A percentile compares a stretch with the other conserved stretches of the same genome.
Evolutionary conservation across 2,797 vertebrate genomes (phyloP).

Genomic region (Gouania willdenowi): DNA sequence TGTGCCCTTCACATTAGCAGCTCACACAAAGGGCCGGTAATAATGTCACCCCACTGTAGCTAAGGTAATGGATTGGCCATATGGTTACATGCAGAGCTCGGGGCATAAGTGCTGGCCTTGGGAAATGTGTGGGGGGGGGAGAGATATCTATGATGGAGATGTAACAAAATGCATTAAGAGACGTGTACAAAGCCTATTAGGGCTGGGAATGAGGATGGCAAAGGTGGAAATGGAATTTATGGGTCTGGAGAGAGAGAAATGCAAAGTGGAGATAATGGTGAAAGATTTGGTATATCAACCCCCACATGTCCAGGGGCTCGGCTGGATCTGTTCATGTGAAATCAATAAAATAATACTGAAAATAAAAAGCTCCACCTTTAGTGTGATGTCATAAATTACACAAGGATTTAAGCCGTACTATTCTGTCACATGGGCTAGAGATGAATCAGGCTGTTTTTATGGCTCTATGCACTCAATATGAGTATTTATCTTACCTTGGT

Average conservation of each 20-base stretch:
- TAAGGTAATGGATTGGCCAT: slow-evolving; percentile 52
- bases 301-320: too few species aligned
- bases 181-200: slow-evolving; percentile 8
- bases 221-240: slow-evolving; percentile 20
- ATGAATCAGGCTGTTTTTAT: too few species aligned
- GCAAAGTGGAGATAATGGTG: slow-evolving; percentile 9
- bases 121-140: slow-evolving; percentile 58
- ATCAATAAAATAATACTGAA: slow-evolving; percentile 19
- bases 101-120: slow-evolving; percentile 32
- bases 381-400: too few species aligned
- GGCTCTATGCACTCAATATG: too few species aligned
- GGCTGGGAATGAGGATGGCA: slow-evolving; percentile 2
- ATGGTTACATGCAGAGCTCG: slow-evolving; percentile 17
- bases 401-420: too few species aligned
- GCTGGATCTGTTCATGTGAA: slow-evolving; percentile 12
- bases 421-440: too few species aligned
- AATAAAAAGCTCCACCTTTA: neutral
- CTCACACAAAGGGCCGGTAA: slow-evolving; percentile 51
- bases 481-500: too few species aligned
- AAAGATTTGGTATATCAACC: slow-evolving; percentile 8
- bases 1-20: slow-evolving; percentile 39
- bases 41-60: slow-evolving; percentile 56
- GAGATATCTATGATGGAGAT: slow-evolving; percentile 13
- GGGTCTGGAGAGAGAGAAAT: slow-evolving; percentile 9
- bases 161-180: slow-evolving; percentile 35